Base-by-base conservation (phyloP, 2,888 invertebrate species). In the Caenorhabditis sulstoni region DNA sequence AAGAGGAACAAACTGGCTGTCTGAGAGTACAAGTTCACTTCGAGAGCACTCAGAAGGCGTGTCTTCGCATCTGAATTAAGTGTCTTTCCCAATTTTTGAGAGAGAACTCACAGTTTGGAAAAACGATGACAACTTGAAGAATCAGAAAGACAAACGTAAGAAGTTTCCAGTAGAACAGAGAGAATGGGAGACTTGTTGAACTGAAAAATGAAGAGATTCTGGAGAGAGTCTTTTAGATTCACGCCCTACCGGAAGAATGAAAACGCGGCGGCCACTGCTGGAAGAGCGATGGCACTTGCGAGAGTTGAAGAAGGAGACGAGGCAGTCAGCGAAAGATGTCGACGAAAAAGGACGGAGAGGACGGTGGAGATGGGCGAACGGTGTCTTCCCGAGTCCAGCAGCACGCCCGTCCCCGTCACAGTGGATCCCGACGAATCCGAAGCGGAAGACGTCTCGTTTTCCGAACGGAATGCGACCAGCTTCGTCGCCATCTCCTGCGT, bases 401-500 rank as follows among this genome's bases (percentile, higher is more conserved):
- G 74, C 16, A 66, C 66, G 1, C 74, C 66, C 7, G 65, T 66
- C 23, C 66, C 74, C 18, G 66, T 44, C 23, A 64, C 57, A 7
- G 74, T 59, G 5, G 59, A 58, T 8, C 61, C 64, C 5, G 66
- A 59, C 11, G 44, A 44, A 1, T 66, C 66, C 1, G 59, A 47
- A 12, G 66, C 23, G 0, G 45, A 29, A 5, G 66, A 59, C n/a
- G 45, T 74, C 16, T 66, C 66, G 58, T 73, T 37, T 23, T 62
- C 70, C 1, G 64, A 8, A 47, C 74, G 23, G 12, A 62, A 68
- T 0, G 52, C 76, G 0, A 86, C 86, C n/a, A 87, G 64, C 41
- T 83, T 79, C 9, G 62, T 71, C 0, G 87, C 88, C 58, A 82
- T 85, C 44, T 83, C 95, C 90, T 95, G 96, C 0, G 96, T 97